Evolutionary conservation across 2,797 vertebrate species (phyloP).

Genomic region (Sitta carolinensis): DNA sequence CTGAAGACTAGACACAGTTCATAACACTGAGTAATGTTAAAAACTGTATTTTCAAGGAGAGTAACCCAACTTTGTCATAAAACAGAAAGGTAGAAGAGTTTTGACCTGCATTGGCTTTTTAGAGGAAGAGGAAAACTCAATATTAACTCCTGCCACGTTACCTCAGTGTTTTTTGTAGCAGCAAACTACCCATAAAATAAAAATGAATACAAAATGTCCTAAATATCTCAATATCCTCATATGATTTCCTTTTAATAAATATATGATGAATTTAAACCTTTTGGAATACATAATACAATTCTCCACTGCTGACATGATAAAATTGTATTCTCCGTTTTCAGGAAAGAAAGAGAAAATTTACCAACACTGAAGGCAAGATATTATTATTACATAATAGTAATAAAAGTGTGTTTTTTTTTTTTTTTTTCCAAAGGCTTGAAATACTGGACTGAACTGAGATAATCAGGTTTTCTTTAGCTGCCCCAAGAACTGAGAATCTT

Average conservation of each 20-base stretch:
- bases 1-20: background rate
- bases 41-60: background rate
- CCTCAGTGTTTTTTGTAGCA: background rate
- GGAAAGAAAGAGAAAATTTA: background rate
- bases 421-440: constrained; percentile 14
- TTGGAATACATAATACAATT: background rate
- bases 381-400: background rate
- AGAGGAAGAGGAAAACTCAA: background rate
- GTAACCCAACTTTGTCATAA: background rate
- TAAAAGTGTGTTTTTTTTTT: background rate
- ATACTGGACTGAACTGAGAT: background rate
- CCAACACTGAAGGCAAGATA: background rate
- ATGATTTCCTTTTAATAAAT: background rate
- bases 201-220: background rate
- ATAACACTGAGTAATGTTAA: background rate
- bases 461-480: background rate
- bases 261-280: background rate
- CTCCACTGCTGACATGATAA: background rate
- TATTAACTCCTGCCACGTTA: background rate
- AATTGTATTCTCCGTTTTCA: background rate
- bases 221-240: background rate
- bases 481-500: background rate
- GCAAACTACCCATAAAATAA: background rate
- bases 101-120: background rate
- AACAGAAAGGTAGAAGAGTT: background rate